These are phyloP conservation scores for Chrysoperla carnea DNA, from an alignment of 1,140 invertebrate genomes.

Conservation along the genomic window DNA sequence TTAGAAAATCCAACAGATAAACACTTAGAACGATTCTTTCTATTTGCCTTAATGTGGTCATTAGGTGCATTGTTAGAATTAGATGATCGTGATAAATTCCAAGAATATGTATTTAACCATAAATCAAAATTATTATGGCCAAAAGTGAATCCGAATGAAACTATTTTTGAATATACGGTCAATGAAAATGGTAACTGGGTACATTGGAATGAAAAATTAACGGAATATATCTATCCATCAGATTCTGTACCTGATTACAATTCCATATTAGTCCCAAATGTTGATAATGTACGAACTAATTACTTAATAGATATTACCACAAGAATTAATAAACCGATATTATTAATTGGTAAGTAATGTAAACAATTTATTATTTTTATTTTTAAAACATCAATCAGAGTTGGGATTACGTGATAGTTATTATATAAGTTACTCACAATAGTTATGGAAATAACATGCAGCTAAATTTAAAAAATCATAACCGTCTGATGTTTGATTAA, in stretches of 20 bases:
- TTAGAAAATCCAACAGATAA: constrained; percentile 30
- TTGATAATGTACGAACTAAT: constrained; percentile 73
- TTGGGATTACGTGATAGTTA: too few relatives aligned
- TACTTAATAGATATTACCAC: constrained; percentile 66
- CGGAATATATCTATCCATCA: constrained; percentile 55
- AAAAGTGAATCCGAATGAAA: constrained; percentile 40
- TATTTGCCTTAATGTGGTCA: constrained; percentile 79
- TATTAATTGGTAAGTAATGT: constrained; percentile 63
- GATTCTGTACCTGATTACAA: constrained; percentile 59
- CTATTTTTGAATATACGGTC: constrained; percentile 73
- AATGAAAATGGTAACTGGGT: constrained; percentile 57
- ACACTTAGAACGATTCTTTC: constrained; percentile 47
- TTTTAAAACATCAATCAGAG: too few relatives aligned
- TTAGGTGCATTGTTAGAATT: constrained; percentile 67
- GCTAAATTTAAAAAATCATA: too few relatives aligned
- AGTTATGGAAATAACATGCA: too few relatives aligned
- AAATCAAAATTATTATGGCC: constrained; percentile 44
- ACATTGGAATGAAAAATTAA: constrained; percentile 59
- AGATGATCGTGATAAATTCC: constrained; percentile 47
- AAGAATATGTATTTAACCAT: constrained; percentile 48
- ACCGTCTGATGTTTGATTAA: too few relatives aligned
- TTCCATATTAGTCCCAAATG: constrained; percentile 71
- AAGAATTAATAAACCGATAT: constrained; percentile 62
- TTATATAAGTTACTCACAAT: too few relatives aligned
- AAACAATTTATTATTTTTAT: too few relatives aligned